These are phyloP conservation scores for Podarcis siculus DNA, from an alignment of 2,797 vertebrate species.

Conservation along the genomic window DNA sequence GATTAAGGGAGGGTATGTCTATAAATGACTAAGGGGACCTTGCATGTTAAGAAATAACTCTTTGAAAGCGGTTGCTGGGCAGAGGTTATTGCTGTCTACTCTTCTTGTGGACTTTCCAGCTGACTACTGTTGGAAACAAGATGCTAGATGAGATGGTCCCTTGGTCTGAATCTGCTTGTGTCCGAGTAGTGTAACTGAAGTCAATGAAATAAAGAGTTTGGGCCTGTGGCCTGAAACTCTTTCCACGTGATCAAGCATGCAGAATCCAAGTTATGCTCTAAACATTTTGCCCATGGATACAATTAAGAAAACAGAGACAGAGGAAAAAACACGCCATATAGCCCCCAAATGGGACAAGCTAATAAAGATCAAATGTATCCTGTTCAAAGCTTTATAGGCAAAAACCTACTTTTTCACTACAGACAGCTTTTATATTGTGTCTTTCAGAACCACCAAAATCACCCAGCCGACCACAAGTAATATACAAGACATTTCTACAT, in stretches of 20 bases:
- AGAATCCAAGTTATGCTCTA: not conserved
- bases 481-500: not conserved
- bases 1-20: too few species aligned
- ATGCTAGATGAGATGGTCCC: not conserved
- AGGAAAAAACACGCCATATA: not conserved
- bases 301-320: not conserved
- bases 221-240: not conserved
- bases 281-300: not conserved
- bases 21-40: not conserved
- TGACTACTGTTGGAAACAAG: too few species aligned
- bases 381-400: not conserved
- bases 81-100: not conserved
- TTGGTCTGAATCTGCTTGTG: not conserved
- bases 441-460: not conserved
- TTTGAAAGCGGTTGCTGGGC: not conserved
- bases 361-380: not conserved
- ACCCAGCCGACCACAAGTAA: not conserved
- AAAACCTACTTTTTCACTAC: not conserved
- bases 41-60: not conserved
- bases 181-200: not conserved
- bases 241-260: fast-evolving
- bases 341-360: too few species aligned
- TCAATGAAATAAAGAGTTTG: not conserved
- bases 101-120: not conserved
- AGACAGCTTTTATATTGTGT: not conserved